phyloP scores from a whole-genome alignment of 2,113 vertebrate genomes.

The Cathartes aura region DNA sequence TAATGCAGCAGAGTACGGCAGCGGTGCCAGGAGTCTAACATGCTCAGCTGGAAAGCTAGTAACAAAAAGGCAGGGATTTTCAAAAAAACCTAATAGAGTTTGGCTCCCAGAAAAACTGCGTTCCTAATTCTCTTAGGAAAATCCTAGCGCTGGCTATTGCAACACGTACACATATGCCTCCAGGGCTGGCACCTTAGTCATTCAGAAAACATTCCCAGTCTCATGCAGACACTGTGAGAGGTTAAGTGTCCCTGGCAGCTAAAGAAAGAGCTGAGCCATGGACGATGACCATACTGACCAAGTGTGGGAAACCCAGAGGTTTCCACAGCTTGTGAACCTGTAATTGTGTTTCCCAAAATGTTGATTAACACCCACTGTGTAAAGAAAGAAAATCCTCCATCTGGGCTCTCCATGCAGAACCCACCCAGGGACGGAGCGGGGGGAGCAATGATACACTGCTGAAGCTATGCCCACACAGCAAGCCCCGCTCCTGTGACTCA shows the following conservation, averaged over 20 bases:
- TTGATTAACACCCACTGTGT: not conserved
- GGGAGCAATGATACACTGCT: not conserved
- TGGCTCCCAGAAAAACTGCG: not conserved
- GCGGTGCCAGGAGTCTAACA: not conserved
- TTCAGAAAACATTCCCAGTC: not conserved
- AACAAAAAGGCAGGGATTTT: not conserved
- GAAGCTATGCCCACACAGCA: not conserved
- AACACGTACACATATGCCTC: not conserved
- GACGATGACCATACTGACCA: not conserved
- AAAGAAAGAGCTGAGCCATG: not conserved
- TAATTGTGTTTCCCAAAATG: slow-evolving; percentile 47
- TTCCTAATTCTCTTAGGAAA: slow-evolving; percentile 20
- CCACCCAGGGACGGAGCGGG: not conserved
- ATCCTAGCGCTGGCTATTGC: not conserved
- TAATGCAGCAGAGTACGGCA: not conserved
- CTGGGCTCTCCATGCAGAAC: not conserved
- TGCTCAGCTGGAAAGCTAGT: not conserved
- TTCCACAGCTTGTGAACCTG: not conserved
- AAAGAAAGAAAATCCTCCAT: not conserved
- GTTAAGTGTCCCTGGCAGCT: not conserved
- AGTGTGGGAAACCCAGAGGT: slow-evolving; percentile 30
- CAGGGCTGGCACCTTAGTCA: not conserved
- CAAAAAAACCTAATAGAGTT: not conserved
- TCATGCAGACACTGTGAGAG: not conserved
- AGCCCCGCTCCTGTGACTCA: not conserved